phyloP scores from a whole-genome alignment of 2,113 vertebrate genomes.

The Anser cygnoides region DNA sequence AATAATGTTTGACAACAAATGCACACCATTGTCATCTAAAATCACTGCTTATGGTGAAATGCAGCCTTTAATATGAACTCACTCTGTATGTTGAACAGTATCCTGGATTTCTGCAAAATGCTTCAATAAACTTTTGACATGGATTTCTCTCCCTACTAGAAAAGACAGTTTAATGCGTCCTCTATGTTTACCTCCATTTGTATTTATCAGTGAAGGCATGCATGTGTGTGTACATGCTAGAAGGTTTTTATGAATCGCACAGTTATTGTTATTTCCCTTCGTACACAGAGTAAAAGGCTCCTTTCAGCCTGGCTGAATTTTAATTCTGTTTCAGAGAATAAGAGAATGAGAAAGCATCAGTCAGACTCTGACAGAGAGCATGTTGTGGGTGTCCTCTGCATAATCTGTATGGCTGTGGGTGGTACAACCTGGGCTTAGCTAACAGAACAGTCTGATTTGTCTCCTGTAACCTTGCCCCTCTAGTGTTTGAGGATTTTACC shows the following conservation, averaged over 20 bases:
- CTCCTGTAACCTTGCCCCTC: background rate
- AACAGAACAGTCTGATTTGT: background rate
- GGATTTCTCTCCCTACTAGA: slow-evolving; percentile 26
- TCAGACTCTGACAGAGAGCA: background rate
- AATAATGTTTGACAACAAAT: background rate
- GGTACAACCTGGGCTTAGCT: background rate
- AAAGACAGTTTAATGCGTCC: slow-evolving; percentile 20
- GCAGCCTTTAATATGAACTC: background rate
- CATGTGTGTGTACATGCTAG: background rate
- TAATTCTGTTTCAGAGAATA: slow-evolving; percentile 29
- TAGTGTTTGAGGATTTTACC: background rate
- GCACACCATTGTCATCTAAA: background rate
- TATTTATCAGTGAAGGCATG: slow-evolving; percentile 21
- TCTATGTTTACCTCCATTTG: background rate
- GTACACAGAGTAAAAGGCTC: background rate
- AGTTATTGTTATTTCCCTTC: slow-evolving; percentile 15
- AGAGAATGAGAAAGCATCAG: background rate
- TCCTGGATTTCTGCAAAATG: slow-evolving; percentile 10
- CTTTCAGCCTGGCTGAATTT: slow-evolving; percentile 40
- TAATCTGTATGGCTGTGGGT: background rate
- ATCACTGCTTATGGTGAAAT: slow-evolving; percentile 22
- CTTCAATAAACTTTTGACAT: background rate
- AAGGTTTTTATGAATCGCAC: slow-evolving; percentile 30
- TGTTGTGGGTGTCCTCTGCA: background rate
- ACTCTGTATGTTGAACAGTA: background rate